phyloP scores from a whole-genome alignment of 2,888 invertebrate genomes.

The Lomographa bimaculata region DNA sequence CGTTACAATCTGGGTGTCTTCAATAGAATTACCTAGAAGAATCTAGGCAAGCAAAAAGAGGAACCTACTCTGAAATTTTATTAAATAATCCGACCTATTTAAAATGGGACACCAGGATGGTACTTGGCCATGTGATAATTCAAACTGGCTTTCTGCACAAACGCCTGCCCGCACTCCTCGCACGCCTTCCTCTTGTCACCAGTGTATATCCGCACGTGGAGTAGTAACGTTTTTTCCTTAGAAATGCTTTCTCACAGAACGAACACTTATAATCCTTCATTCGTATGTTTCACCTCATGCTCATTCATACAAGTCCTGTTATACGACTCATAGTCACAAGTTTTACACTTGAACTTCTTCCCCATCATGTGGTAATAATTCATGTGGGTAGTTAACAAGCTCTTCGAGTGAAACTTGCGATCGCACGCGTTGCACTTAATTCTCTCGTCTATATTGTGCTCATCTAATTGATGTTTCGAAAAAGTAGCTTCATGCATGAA shows the following conservation, averaged over 20 bases:
- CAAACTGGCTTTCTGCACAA: no score
- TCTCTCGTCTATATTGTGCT: constrained; percentile 38
- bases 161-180: no score
- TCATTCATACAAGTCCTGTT: background rate
- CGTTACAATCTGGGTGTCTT: no score
- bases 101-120: constrained; percentile 27
- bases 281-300: background rate
- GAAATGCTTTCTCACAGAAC: constrained; percentile 47
- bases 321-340: constrained; percentile 14
- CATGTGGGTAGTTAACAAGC: background rate
- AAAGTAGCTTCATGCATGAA: no score
- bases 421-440: constrained; percentile 35
- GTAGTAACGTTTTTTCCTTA: constrained; percentile 21
- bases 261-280: constrained; percentile 31
- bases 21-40: no score
- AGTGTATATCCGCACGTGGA: constrained; percentile 37
- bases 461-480: constrained; percentile 28
- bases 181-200: constrained; percentile 25
- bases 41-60: no score
- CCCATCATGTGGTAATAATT: constrained; percentile 18
- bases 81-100: no score
- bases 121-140: constrained; percentile 37
- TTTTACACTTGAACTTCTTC: constrained; percentile 18
- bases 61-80: no score
- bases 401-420: constrained; percentile 24